Conservation (phyloP, 2,797 vertebrate genomes). For the Galago senegalensis region DNA sequence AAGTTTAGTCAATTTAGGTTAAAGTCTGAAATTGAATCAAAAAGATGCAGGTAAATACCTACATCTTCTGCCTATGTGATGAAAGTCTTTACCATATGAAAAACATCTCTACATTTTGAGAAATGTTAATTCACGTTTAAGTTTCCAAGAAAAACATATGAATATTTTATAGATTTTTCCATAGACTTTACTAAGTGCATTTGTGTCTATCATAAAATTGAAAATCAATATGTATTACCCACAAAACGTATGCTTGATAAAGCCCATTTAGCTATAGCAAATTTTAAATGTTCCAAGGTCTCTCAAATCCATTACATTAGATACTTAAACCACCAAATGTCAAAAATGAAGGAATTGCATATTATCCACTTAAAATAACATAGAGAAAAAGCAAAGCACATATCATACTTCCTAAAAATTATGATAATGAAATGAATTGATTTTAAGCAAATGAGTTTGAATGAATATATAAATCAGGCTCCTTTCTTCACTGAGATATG, state of each 20-base stretch:
- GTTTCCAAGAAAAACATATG: conserved; percentile 60
- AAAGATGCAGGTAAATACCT: neutral
- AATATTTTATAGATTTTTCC: conserved; percentile 54
- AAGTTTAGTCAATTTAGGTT: neutral
- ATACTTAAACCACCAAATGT: neutral
- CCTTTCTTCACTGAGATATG: neutral
- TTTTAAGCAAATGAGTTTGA: conserved; percentile 44
- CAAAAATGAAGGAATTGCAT: neutral
- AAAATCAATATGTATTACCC: conserved; percentile 33
- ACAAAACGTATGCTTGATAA: neutral
- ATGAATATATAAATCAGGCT: neutral
- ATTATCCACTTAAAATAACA: conserved; percentile 63
- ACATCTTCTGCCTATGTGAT: neutral
- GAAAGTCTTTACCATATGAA: neutral
- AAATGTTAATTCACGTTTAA: conserved; percentile 59
- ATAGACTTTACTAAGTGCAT: conserved; percentile 25
- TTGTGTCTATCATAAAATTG: neutral
- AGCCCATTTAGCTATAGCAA: neutral
- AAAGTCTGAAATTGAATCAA: conserved; percentile 28
- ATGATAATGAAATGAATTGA: conserved; percentile 17
- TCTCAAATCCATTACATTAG: neutral
- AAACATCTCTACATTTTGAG: neutral
- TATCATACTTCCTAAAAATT: conserved; percentile 78
- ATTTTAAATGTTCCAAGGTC: neutral
- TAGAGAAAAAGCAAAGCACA: neutral